Conservation (phyloP, 1,140 invertebrate species). For the Homarus americanus region DNA sequence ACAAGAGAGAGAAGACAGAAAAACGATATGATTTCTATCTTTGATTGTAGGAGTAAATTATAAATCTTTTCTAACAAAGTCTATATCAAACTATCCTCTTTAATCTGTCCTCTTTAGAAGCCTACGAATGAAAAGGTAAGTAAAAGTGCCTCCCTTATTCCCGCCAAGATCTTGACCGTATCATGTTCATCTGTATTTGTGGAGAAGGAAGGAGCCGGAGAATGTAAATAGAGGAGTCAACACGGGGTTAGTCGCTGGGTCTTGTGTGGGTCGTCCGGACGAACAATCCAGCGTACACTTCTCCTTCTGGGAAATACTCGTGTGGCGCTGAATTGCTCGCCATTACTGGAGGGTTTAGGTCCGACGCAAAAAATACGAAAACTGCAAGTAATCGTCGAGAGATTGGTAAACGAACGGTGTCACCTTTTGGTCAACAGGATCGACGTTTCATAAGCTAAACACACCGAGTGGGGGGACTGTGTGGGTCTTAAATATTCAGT, state of each 20-base stretch:
- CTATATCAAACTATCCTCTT: not conserved
- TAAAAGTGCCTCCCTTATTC: not conserved
- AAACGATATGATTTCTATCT: not conserved
- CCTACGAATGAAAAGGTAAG: not conserved
- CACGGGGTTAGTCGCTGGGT: not conserved
- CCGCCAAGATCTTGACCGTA: slow-evolving; percentile 32
- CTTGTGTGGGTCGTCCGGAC: not conserved
- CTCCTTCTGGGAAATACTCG: slow-evolving; percentile 33
- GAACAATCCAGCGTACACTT: slow-evolving; percentile 8
- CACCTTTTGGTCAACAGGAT: slow-evolving; percentile 16
- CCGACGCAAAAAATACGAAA: slow-evolving; percentile 5
- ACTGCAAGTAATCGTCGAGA: slow-evolving; percentile 35
- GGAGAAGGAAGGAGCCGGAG: slow-evolving; percentile 49
- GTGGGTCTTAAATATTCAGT: not conserved
- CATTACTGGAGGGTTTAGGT: not conserved
- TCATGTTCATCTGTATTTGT: slow-evolving; percentile 56
- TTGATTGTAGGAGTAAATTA: not conserved
- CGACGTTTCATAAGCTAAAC: not conserved
- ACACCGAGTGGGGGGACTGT: not conserved
- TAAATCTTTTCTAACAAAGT: not conserved
- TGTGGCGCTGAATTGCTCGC: slow-evolving; percentile 9
- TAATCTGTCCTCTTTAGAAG: not conserved
- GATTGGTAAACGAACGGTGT: slow-evolving; percentile 36
- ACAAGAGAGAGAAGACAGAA: too few relatives aligned
- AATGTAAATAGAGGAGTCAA: slow-evolving; percentile 63